Conservation (phyloP, 2,113 vertebrate genomes). For the Procavia capensis region DNA sequence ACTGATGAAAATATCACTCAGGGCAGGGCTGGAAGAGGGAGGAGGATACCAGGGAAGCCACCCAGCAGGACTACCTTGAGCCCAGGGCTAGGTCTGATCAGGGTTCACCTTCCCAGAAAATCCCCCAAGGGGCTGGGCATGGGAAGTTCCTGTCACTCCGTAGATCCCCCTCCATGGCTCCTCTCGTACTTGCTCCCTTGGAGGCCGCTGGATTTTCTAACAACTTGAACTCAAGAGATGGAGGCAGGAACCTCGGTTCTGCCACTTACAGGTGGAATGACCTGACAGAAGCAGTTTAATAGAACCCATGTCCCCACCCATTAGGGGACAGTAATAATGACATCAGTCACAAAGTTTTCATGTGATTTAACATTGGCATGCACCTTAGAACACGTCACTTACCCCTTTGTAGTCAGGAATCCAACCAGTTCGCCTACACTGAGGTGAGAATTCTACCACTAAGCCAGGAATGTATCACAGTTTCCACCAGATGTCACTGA, state of each 20-base stretch:
- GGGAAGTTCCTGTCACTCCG: too few species aligned
- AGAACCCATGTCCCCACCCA: background rate
- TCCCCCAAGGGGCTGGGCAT: background rate
- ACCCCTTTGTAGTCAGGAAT: background rate
- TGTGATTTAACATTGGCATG: background rate
- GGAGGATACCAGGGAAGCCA: background rate
- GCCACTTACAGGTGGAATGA: background rate
- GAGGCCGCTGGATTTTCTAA: background rate
- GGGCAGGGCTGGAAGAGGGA: background rate
- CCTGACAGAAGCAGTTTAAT: background rate
- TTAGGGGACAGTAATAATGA: background rate
- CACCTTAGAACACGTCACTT: background rate
- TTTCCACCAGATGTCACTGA: background rate
- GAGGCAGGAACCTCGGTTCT: background rate
- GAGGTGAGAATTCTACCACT: background rate
- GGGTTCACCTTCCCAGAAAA: background rate
- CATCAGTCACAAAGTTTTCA: background rate
- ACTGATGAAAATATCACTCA: background rate
- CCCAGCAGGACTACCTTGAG: too few species aligned
- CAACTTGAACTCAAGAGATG: background rate
- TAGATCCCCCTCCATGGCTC: background rate
- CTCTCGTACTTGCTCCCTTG: background rate
- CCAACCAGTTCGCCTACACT: background rate
- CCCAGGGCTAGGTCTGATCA: background rate
- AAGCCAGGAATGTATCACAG: background rate